Base-by-base conservation (phyloP, 2,888 invertebrate species). In the Fissipunctia ypsillon region DNA sequence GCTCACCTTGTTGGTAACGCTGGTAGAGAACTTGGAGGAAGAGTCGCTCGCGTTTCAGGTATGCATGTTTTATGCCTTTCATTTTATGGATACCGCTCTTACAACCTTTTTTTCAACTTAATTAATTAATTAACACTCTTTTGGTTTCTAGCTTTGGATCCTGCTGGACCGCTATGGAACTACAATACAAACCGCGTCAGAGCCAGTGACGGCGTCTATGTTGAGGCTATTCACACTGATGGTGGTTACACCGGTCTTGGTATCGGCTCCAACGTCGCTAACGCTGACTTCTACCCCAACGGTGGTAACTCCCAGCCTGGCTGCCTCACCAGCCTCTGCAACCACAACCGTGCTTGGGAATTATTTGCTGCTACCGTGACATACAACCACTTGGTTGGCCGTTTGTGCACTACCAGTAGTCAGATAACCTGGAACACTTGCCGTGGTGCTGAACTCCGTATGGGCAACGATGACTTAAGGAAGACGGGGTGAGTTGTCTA, bases 231-330 rank as follows among this genome's bases (percentile, higher is more conserved):
- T 35, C 93, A 93, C 76, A 91, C 91, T 0, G 84, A 90, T 45
- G 88, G 89, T 0, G 87, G 86, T 82, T 87, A 80, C 38, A 73
- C 80, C 0, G 96, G 89, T 92, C 95, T 86, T 89, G 97, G 82
- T 90, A 96, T 93, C 19, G 95, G 95, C 0, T 85, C 91, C 1
- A 87, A 93, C 5, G 90, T 97, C 4, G 97, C 95, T 1, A 92
- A 96, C 73, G 96, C 91, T 10, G 97, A 97, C 88, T 97, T 97
- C 90, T 97, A 95, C 93, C 96, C 96, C n/a, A 97, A 97, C 80
- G 94, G 95, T 57, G 97, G 97, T 4, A 88, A 69, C 45, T 84
- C 83, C 19, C 93, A 94, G 72, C 93, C 93, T 6, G 92, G 91
- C 0, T 94, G 93, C 56, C 4, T 81, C 3, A 90, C 89, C 22